Evolutionary conservation across 2,888 invertebrate genomes (phyloP), one percentile per base, ranked within the genome.

Genomic region (Punctoribates punctum): DNA sequence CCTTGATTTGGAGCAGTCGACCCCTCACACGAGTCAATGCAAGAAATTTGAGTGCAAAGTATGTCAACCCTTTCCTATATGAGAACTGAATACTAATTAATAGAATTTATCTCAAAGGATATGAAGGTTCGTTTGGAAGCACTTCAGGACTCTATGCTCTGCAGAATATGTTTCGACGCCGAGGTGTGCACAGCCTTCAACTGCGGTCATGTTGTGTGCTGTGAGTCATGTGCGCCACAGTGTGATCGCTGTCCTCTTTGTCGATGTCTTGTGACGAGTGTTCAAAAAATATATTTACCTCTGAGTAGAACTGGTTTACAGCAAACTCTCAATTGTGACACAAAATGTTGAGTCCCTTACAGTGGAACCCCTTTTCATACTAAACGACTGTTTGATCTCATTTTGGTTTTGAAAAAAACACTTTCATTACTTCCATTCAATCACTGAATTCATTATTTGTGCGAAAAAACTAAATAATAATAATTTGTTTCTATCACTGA

Each of bases 141-240:
- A 34, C 34, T 65, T 15, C 65, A 65, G 34, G 65, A 65, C 65
- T 65, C 65, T 3, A 65, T 92, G 86, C 90, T 91, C 70, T 94
- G 94, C 83, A 89, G 91, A 82, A 91, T 93, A 81, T 94, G 94
- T 83, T 92, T 93, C 92, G 93, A 94, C 85, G 87, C 87, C 74
- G 88, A 89, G 77, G 90, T 94, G 82, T 90, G 92, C 85, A 90
- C 91, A 48, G 90, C 91, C 80, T 90, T 94, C 85, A 89, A 91
- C 1, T 94, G 94, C 83, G 88, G 91, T n/a, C 94, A 94, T 84
- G 90, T 92, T 74, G 89, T 91, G 73, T 91, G 93, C 81, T 94
- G 94, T 85, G 85, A 86, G 54, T 86, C 87, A 27, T 94, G 94
- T 83, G 92, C 93, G 2, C 87, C 88, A 2, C 88, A 89, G 82